phyloP scores from a whole-genome alignment of 2,888 invertebrate species.

The Coecobrya sp. region DNA sequence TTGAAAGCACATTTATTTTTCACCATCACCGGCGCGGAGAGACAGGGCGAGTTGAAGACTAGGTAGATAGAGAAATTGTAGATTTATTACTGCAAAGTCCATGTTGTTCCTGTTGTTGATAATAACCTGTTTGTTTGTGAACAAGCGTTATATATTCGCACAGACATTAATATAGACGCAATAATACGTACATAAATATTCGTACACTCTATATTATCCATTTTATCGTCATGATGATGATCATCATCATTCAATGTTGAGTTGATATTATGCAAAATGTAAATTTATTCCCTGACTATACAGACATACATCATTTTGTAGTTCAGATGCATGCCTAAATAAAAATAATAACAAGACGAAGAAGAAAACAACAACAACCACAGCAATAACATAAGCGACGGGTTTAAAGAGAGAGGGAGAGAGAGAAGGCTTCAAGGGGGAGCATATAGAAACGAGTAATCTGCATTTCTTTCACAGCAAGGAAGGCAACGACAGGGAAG shows the following conservation, averaged over 20 bases:
- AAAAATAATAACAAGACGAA: constrained; percentile 47
- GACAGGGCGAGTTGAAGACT: background rate
- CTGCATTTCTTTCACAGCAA: constrained; percentile 67
- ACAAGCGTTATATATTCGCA: constrained; percentile 14
- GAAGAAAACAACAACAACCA: constrained; percentile 37
- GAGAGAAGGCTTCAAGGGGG: constrained; percentile 56
- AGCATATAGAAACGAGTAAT: constrained; percentile 62
- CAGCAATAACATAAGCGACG: background rate
- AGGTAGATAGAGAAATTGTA: constrained; percentile 22
- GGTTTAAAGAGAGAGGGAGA: background rate
- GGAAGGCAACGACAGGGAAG: constrained; percentile 66
- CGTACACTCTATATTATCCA: constrained; percentile 42
- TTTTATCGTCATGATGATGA: constrained; percentile 30
- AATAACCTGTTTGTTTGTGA: constrained; percentile 57
- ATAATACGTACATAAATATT: constrained; percentile 6
- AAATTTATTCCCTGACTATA: constrained; percentile 53
- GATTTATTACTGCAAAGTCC: constrained; percentile 40
- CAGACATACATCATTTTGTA: constrained; percentile 67
- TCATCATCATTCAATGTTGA: constrained; percentile 59
- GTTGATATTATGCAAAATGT: constrained; percentile 62
- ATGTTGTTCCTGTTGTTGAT: constrained; percentile 39
- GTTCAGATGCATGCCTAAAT: constrained; percentile 47
- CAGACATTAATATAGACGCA: background rate
- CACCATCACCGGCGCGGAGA: no score
- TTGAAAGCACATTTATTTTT: constrained; percentile 45